A percentile compares a stretch with the other conserved stretches of the same genome.
phyloP scores from a whole-genome alignment of 2,888 invertebrate genomes.

The Carterocephalus palaemon region DNA sequence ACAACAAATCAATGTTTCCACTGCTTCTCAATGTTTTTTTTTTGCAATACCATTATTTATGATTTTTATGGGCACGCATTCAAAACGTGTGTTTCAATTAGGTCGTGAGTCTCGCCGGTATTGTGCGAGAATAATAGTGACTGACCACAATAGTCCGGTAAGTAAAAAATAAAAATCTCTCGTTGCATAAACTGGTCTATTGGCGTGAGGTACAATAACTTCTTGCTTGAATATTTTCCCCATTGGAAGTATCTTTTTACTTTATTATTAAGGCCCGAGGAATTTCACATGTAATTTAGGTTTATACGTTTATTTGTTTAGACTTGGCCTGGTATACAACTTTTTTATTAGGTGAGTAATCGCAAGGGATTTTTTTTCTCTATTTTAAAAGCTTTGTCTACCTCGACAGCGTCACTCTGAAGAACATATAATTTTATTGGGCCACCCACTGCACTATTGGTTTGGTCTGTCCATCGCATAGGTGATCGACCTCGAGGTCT shows the following conservation, averaged over 20 bases:
- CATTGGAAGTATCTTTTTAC: conserved; percentile 22
- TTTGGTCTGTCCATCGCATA: no score
- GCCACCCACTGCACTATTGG: no score
- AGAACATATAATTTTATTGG: no score
- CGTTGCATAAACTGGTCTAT: conserved; percentile 45
- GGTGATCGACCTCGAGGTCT: no score
- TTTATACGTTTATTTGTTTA: no score
- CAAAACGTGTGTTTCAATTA: conserved; percentile 13
- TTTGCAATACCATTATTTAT: conserved; percentile 14
- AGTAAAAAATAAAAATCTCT: conserved; percentile 37
- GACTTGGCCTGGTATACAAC: no score
- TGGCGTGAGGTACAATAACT: conserved; percentile 42
- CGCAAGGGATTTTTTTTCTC: no score
- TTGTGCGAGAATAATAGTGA: conserved; percentile 34
- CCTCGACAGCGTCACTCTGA: no score
- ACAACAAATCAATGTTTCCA: conserved; percentile 21
- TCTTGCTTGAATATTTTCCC: not conserved
- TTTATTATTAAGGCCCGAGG: no score
- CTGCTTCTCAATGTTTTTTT: conserved; percentile 38
- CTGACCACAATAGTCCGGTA: conserved; percentile 41
- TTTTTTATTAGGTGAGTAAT: no score
- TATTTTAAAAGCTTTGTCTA: no score
- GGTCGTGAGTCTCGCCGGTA: conserved; percentile 4
- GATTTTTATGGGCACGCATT: conserved; percentile 10
- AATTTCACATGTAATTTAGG: no score